A percentile compares a stretch with the other conserved stretches of the same genome.
Evolutionary conservation across 35 echinoderm and acorn worm species (phyloP).

Genomic region (Strongylocentrotus purpuratus): DNA sequence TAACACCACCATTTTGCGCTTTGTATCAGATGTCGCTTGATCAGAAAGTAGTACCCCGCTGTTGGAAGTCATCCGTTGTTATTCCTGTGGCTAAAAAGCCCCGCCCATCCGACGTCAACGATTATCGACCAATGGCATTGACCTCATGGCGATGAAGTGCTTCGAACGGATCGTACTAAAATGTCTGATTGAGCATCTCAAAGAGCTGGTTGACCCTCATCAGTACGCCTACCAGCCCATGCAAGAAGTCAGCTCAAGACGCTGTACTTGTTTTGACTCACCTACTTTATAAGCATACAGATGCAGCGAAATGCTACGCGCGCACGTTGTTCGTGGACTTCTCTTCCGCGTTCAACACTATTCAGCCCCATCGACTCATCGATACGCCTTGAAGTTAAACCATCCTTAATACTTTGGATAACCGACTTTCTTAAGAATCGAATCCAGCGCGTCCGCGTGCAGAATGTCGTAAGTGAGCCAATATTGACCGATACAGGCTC

Average conservation of each 20-base stretch:
- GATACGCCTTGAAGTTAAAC: too few species aligned
- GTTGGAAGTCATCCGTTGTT: conserved; percentile 53
- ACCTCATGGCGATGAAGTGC: conserved; percentile 62
- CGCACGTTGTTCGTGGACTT: too few species aligned
- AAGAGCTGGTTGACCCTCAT: conserved; percentile 12
- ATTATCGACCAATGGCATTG: conserved; percentile 48
- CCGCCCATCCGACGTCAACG: conserved; percentile 47
- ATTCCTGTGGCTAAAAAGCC: conserved; percentile 61
- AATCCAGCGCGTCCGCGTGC: too few species aligned
- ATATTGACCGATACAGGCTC: too few species aligned
- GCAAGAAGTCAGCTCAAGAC: conserved; percentile 25
- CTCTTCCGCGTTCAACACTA: too few species aligned
- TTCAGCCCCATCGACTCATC: too few species aligned
- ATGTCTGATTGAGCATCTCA: not conserved
- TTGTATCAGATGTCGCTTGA: conserved; percentile 50
- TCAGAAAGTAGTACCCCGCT: conserved; percentile 24
- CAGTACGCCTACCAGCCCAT: conserved; percentile 1
- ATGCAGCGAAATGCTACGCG: not conserved
- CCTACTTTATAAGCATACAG: conserved; percentile 37
- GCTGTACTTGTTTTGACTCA: conserved; percentile 27
- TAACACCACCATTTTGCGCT: conserved; percentile 26
- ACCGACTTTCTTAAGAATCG: too few species aligned
- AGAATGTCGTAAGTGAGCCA: too few species aligned
- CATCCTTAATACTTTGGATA: too few species aligned
- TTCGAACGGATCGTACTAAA: conserved; percentile 51